Conservation (phyloP, 2,113 vertebrate genomes). For the Eupsittula cactorum region DNA sequence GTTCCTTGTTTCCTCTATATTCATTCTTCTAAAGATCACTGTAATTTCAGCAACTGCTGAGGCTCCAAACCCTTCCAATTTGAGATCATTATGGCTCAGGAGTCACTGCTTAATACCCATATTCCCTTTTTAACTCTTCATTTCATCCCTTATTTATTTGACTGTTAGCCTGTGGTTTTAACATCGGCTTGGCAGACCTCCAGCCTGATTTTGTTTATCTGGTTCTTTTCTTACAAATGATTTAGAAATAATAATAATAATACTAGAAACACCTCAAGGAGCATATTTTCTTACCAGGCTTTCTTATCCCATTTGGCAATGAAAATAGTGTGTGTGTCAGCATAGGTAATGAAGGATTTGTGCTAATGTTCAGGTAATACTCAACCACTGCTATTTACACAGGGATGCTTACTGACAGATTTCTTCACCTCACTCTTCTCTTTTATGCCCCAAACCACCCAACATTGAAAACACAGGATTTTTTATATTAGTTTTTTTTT, state of each 20-base stretch:
- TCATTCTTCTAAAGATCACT: neutral
- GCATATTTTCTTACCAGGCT: neutral
- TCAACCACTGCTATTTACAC: neutral
- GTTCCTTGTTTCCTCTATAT: neutral
- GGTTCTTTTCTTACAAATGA: neutral
- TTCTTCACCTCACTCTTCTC: neutral
- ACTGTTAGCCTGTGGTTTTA: neutral
- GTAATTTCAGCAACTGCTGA: neutral
- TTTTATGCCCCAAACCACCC: neutral
- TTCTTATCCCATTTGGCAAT: neutral
- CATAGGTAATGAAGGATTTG: neutral
- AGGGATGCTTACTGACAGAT: neutral
- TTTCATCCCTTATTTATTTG: neutral
- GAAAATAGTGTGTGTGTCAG: neutral
- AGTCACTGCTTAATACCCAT: neutral
- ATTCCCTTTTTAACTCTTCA: neutral
- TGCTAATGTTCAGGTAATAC: neutral
- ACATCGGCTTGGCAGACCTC: neutral
- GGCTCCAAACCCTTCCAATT: neutral
- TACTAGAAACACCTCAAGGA: neutral
- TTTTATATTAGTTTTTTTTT: neutral
- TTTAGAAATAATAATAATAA: neutral
- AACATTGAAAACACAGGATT: neutral
- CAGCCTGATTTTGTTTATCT: neutral
- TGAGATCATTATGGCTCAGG: neutral